Evolutionary conservation across 2,113 vertebrate species (phyloP).

Genomic region (Pedionomus torquatus): DNA sequence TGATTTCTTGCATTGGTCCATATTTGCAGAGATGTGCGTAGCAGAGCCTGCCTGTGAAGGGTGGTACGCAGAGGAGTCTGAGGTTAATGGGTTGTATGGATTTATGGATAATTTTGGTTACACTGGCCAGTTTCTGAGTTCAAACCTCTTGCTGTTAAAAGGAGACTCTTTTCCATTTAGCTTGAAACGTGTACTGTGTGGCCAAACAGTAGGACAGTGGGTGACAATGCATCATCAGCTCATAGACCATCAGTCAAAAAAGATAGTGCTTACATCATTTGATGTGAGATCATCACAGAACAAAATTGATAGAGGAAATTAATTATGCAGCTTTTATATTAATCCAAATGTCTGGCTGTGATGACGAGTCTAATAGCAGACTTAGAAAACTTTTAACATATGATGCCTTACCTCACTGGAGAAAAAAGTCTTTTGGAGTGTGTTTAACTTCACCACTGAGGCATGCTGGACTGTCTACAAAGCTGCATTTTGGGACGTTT

Average conservation of each 20-base stretch:
- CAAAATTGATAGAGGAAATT: slow-evolving; percentile 13
- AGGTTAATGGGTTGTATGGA: not conserved
- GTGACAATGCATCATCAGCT: not conserved
- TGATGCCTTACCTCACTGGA: not conserved
- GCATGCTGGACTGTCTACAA: not conserved
- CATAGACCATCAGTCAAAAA: not conserved
- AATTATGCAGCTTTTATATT: slow-evolving; percentile 25
- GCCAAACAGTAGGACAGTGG: not conserved
- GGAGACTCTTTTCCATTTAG: not conserved
- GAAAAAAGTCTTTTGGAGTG: not conserved
- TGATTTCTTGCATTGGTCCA: fast-evolving
- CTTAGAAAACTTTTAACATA: not conserved
- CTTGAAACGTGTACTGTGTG: not conserved
- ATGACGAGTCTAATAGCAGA: not conserved
- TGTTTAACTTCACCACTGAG: not conserved
- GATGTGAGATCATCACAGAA: not conserved
- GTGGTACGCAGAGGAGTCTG: fast-evolving
- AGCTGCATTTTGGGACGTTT: not conserved
- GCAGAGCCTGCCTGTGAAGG: not conserved
- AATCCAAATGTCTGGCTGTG: not conserved
- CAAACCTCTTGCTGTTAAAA: not conserved
- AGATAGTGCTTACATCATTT: not conserved
- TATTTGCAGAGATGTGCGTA: not conserved
- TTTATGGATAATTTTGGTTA: not conserved
- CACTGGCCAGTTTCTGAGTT: not conserved